A percentile compares a stretch with the other conserved stretches of the same genome.
Conservation (phyloP, 1,140 invertebrate species). For the Aphelenchoides avenae region DNA sequence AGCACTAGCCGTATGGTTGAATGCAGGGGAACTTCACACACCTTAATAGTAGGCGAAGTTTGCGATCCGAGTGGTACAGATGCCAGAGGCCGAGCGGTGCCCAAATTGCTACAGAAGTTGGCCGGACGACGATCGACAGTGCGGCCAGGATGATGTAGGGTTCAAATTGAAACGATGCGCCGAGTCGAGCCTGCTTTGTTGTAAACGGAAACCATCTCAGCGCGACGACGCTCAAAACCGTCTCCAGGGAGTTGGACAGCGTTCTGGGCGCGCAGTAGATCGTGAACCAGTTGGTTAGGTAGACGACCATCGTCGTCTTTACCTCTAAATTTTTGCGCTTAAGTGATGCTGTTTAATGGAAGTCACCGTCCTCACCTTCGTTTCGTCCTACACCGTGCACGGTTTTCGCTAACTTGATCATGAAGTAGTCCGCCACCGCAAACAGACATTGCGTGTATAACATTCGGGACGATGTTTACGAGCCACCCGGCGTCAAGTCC, state of each 20-base stretch:
- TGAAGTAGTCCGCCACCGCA: constrained; percentile 33
- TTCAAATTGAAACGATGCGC: not conserved
- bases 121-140: constrained; percentile 23
- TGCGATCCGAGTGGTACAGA: constrained; percentile 7
- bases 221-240: constrained; percentile 26
- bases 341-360: too few species aligned
- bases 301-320: constrained; percentile 5
- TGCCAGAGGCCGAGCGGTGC: constrained; percentile 1
- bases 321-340: too few species aligned
- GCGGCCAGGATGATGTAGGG: constrained; percentile 11
- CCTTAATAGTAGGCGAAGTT: not conserved
- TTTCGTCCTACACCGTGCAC: constrained; percentile 6
- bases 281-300: constrained; percentile 39
- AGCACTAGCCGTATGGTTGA: not conserved
- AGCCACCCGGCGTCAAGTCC: constrained; percentile 12
- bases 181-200: not conserved
- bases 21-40: not conserved
- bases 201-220: constrained; percentile 26
- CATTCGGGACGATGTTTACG: constrained; percentile 20
- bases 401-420: constrained; percentile 11
- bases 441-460: constrained; percentile 32
- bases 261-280: constrained; percentile 35
- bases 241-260: constrained; percentile 32
- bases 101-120: constrained; percentile 29
- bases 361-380: too few species aligned